phyloP scores from a whole-genome alignment of 2,797 vertebrate species.

The Oreonectes daqikongensis region DNA sequence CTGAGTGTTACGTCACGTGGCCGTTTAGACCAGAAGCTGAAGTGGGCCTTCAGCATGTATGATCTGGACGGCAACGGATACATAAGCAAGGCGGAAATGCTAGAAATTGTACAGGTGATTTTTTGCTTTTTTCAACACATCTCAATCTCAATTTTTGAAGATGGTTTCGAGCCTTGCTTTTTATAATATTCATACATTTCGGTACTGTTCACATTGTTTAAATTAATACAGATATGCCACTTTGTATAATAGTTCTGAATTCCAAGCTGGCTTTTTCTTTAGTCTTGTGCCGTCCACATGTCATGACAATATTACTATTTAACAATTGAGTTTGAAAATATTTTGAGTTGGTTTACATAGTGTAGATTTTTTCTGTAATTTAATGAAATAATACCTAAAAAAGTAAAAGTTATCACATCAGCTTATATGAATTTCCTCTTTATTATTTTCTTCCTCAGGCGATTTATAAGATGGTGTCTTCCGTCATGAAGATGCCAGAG shows the following conservation, averaged over 20 bases:
- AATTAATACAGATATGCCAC: no score
- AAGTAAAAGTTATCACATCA: neutral
- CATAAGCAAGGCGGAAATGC: constrained; percentile 98
- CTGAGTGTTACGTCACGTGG: constrained; percentile 95
- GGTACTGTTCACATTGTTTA: no score
- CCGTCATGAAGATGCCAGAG: constrained; percentile 99
- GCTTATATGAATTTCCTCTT: neutral
- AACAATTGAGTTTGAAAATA: neutral
- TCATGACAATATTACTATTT: no score
- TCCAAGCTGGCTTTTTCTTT: no score
- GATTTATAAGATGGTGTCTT: constrained; percentile 99
- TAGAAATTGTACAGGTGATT: constrained; percentile 99
- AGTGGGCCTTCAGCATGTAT: constrained; percentile 99
- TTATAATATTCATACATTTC: no score
- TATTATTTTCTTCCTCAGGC: constrained; percentile 76
- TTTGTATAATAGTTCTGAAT: no score
- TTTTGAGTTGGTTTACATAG: no score
- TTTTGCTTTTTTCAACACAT: no score
- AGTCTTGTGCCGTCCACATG: no score
- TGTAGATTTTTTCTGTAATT: neutral
- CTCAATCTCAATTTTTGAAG: no score
- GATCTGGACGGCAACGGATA: constrained; percentile 94
- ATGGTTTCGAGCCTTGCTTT: no score
- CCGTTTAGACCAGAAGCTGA: constrained; percentile 97
- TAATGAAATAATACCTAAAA: no score